phyloP scores from a whole-genome alignment of 2,797 vertebrate genomes.

The Lutjanus argentimaculatus region DNA sequence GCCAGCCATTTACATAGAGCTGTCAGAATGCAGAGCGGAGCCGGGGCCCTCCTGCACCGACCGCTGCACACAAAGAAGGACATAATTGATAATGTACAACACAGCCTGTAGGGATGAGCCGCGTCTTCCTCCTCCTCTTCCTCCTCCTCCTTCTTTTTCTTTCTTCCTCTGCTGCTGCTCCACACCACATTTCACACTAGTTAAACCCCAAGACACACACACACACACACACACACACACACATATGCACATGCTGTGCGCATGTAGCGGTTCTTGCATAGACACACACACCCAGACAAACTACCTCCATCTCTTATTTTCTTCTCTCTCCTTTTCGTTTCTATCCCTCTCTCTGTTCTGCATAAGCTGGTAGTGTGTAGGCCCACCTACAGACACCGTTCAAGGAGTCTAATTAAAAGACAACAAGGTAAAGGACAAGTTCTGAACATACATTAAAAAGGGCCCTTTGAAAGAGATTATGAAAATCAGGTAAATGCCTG shows the following conservation, averaged over 20 bases:
- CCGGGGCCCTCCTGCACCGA: conserved; percentile 60
- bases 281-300: background rate
- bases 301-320: conserved; percentile 10
- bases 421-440: conserved; percentile 67
- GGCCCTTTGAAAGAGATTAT: conserved; percentile 62
- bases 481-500: conserved; percentile 67
- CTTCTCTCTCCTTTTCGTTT: conserved; percentile 2
- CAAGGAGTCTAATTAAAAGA: conserved; percentile 69
- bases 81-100: conserved; percentile 83
- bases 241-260: background rate
- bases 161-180: conserved; percentile 43
- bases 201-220: conserved; percentile 51
- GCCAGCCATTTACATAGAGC: conserved; percentile 89
- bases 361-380: conserved; percentile 2
- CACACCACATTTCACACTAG: conserved; percentile 69
- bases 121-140: conserved; percentile 61
- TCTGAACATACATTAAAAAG: conserved; percentile 61
- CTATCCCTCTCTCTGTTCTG: conserved; percentile 3
- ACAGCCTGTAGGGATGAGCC: conserved; percentile 76
- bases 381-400: conserved; percentile 56
- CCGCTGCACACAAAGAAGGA: conserved; percentile 73
- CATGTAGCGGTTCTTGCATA: background rate
- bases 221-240: conserved; percentile 8
- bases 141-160: conserved; percentile 47
- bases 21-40: conserved; percentile 78